phyloP scores from a whole-genome alignment of 2,888 invertebrate species.

The Cosmia trapezina region DNA sequence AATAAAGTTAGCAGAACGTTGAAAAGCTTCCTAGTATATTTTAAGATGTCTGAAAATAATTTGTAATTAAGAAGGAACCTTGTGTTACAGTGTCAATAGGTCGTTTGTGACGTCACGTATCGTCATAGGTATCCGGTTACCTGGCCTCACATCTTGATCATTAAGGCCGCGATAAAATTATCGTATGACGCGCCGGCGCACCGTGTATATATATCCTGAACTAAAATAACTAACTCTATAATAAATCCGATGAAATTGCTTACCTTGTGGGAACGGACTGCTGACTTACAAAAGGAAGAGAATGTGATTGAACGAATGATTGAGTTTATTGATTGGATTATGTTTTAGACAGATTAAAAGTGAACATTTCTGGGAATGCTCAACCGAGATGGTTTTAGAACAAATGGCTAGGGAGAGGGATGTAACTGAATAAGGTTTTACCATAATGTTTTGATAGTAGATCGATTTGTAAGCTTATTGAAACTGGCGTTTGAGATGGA shows the following conservation, averaged over 20 bases:
- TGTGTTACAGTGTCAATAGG: conserved; percentile 65
- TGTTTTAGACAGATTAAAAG: not conserved
- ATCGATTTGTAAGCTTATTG: not conserved
- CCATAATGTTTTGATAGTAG: not conserved
- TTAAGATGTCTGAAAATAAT: conserved; percentile 42
- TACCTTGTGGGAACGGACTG: conserved; percentile 63
- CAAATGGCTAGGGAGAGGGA: no score
- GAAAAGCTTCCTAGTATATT: conserved; percentile 43
- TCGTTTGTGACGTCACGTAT: conserved; percentile 73
- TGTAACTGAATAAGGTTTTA: not conserved
- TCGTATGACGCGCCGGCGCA: conserved; percentile 82
- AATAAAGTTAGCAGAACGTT: conserved; percentile 51
- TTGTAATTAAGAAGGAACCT: conserved; percentile 54
- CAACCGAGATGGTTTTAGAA: not conserved
- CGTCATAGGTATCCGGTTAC: conserved; percentile 86
- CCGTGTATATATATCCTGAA: conserved; percentile 76
- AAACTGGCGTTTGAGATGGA: not conserved
- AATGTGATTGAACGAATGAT: conserved; percentile 11
- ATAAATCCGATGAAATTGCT: conserved; percentile 71
- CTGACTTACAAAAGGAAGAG: conserved; percentile 45
- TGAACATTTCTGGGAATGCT: not conserved
- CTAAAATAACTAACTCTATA: conserved; percentile 81
- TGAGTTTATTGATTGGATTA: not conserved
- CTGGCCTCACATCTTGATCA: conserved; percentile 85
- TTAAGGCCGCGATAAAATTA: conserved; percentile 89